Evolutionary conservation across 2,113 vertebrate species (phyloP), one percentile per base, ranked within the genome.

Genomic region (Struthidea cinerea): DNA sequence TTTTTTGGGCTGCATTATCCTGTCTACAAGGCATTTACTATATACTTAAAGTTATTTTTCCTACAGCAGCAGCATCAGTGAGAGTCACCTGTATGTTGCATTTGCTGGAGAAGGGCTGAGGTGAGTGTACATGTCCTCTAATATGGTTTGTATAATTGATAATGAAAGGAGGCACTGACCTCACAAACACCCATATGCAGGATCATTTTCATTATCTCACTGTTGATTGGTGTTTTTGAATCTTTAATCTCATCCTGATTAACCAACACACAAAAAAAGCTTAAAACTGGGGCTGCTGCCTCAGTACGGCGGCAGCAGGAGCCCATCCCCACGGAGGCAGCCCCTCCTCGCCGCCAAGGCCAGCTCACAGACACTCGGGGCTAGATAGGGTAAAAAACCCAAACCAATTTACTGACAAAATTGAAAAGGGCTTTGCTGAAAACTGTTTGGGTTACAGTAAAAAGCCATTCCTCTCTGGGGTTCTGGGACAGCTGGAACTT

Each of bases 401-500:
- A 85, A 65, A 41, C 17, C 5, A 1, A 74, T n/a, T 33, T 46
- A 56, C 39, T 37, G 17, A 53, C 37, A 68, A 69, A 94, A 76
- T 11, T 26, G 42, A 84, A 90, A 91, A 70, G 6, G 37, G 15
- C 50, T 93, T 88, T 81, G 41, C 77, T 89, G 65, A 73, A 94
- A 94, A 68, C 57, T 89, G 76, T 75, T 93, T 91, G 87, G 77
- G 74, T 95, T 96, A 84, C 57, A 37, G 27, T 14, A 79, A 76
- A 92, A 94, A 65, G 37, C 57, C 65, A 47, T 37, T 28, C 26
- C 57, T 61, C 52, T 53, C 94, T 37, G 24, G n/a, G 49, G 28
- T 75, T 71, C 76, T 87, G 77, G 84, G 77, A 92, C 95, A 95
- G 95, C 95, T 96, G 95, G 69, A 96, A 93, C 78, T 87, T 93